Evolutionary conservation across 2,888 invertebrate species (phyloP).

Genomic region (Cephonodes hylas): DNA sequence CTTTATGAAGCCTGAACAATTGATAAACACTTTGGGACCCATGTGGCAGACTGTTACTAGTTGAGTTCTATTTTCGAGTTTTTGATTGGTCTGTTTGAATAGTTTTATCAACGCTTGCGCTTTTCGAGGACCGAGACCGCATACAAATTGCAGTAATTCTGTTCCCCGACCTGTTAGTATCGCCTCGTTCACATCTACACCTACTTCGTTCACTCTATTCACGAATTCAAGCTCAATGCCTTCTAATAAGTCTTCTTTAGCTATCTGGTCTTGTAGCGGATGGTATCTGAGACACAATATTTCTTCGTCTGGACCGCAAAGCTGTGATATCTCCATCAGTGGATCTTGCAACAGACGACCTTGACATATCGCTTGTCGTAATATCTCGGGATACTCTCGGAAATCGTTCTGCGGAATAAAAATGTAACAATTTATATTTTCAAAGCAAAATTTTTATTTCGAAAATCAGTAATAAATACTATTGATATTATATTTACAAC

Average conservation of each 20-base stretch:
- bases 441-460: no score
- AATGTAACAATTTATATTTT: neutral
- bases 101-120: conserved; percentile 92
- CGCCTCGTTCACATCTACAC: conserved; percentile 97
- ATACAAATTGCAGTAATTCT: conserved; percentile 96
- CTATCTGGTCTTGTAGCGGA: conserved; percentile 89
- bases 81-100: conserved; percentile 94
- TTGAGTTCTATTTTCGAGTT: conserved; percentile 96
- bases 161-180: conserved; percentile 93
- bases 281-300: conserved; percentile 97
- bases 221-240: conserved; percentile 94
- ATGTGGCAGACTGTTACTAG: conserved; percentile 97
- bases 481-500: neutral
- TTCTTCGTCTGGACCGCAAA: conserved; percentile 98
- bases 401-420: conserved; percentile 85
- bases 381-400: conserved; percentile 93
- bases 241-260: conserved; percentile 92
- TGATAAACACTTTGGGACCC: conserved; percentile 99
- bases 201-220: conserved; percentile 98
- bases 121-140: conserved; percentile 97
- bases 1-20: conserved; percentile 99
- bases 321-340: conserved; percentile 95
- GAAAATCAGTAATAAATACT: neutral
- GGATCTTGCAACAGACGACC: conserved; percentile 97
- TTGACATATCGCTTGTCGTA: conserved; percentile 96